A percentile compares a stretch with the other conserved stretches of the same genome.
Evolutionary conservation across 2,888 invertebrate species (phyloP).

Genomic region (Laspeyria flexula): DNA sequence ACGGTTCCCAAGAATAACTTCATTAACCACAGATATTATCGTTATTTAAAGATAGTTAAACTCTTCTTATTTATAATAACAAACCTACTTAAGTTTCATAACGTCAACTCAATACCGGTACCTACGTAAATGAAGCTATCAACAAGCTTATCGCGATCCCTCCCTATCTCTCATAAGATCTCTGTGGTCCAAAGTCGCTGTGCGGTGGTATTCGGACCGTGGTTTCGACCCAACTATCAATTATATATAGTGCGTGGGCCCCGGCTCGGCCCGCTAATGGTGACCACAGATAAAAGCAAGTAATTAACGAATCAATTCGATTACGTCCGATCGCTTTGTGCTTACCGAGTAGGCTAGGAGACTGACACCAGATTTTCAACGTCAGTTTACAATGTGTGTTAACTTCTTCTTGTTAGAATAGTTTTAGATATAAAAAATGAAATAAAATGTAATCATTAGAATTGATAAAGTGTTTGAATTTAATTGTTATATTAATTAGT

Average conservation of each 20-base stretch:
- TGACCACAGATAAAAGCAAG: constrained; percentile 64
- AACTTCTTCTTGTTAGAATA: too few relatives aligned
- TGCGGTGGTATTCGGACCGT: constrained; percentile 1
- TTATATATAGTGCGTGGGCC: constrained; percentile 61
- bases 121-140: background rate
- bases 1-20: too few relatives aligned
- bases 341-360: constrained; percentile 41
- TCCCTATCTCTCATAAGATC: background rate
- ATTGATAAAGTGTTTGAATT: too few relatives aligned
- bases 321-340: constrained; percentile 67
- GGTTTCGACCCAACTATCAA: constrained; percentile 36
- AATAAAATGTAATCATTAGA: too few relatives aligned
- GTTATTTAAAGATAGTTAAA: too few relatives aligned
- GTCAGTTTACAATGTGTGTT: too few relatives aligned
- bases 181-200: constrained; percentile 5
- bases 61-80: too few relatives aligned
- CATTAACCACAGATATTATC: too few relatives aligned
- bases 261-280: constrained; percentile 60
- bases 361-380: background rate
- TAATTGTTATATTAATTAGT: too few relatives aligned
- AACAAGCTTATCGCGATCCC: background rate
- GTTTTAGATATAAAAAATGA: too few relatives aligned
- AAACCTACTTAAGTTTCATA: too few relatives aligned
- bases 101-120: background rate
- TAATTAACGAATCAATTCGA: constrained; percentile 81